Evolutionary conservation across 1,140 invertebrate species (phyloP), one percentile per base, ranked within the genome.

Genomic region (Papilio glaucus): DNA sequence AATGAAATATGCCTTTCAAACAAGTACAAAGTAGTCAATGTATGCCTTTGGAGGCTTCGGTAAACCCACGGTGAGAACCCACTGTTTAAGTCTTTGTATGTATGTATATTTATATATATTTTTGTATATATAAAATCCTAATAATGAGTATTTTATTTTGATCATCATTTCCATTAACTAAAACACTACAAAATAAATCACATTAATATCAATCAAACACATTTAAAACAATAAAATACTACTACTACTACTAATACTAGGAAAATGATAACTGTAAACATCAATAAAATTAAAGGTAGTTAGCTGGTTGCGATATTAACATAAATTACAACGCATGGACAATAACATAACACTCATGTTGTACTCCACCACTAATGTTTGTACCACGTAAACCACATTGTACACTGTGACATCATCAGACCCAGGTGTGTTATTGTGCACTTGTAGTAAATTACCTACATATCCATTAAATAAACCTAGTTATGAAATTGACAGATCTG

Each of bases 401-500:
- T 41, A 12, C 42, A 24, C 21, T 24, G n/a, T 24, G 49, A 53
- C 49, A 21, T 53, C 49, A 53, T 53, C 4, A 4, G 15, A 13
- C 12, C 13, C 4, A 41, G 1, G 4, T 12, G 49, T 53, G 49
- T 53, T 53, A 53, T 53, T 21, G 21, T 53, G 18, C 21, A 24
- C 18, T 18, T 12, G 49, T 53, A 9, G 18, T 45, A 33, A 33
- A 49, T 45, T 45, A 65, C 37, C 37, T 39, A 65, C 39, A 45
- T 3, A 6, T n/a, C n/a, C n/a, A n/a, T 10, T 67, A 26, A 13
- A 2, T 21, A 37, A 39, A 63, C 37, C 33, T 38, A 41, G 39
- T 42, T 67, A 41, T 71, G 65, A 70, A 74, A 74, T 74, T 74
- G 61, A 74, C 73, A 74, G 73, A 71, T 74, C 38, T 65, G 10